Conservation (phyloP, 2,113 vertebrate species). For the Zosterops borbonicus region DNA sequence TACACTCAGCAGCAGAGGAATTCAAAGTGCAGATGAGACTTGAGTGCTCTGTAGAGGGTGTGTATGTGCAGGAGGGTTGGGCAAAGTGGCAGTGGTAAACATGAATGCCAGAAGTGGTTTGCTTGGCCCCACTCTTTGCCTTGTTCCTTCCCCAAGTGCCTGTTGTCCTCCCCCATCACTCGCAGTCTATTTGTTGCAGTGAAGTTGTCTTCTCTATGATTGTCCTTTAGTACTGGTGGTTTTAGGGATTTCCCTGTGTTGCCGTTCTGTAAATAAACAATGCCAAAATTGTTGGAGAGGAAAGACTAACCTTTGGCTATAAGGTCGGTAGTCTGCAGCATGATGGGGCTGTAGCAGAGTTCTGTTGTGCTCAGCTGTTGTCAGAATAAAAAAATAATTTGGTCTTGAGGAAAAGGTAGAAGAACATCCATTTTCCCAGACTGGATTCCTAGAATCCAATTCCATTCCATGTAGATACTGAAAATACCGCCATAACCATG, state of each 20-base stretch:
- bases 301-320: neutral
- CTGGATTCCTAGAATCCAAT: neutral
- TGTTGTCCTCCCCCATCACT: neutral
- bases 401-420: neutral
- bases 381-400: neutral
- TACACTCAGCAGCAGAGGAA: neutral
- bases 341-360: neutral
- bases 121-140: neutral
- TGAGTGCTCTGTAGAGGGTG: neutral
- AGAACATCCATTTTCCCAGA: neutral
- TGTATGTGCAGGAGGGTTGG: rapidly evolving
- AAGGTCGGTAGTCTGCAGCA: neutral
- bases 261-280: neutral
- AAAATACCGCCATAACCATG: neutral
- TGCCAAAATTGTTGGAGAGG: neutral
- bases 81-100: neutral
- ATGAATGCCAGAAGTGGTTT: neutral
- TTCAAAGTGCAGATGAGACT: slow-evolving; percentile 6
- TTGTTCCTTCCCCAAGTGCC: neutral
- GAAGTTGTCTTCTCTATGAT: neutral
- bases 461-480: neutral
- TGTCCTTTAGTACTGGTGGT: neutral
- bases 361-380: neutral
- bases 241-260: neutral
- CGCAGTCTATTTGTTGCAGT: neutral